Evolutionary conservation across 2,797 vertebrate genomes (phyloP).

Genomic region (Chromobotia macracanthus): DNA sequence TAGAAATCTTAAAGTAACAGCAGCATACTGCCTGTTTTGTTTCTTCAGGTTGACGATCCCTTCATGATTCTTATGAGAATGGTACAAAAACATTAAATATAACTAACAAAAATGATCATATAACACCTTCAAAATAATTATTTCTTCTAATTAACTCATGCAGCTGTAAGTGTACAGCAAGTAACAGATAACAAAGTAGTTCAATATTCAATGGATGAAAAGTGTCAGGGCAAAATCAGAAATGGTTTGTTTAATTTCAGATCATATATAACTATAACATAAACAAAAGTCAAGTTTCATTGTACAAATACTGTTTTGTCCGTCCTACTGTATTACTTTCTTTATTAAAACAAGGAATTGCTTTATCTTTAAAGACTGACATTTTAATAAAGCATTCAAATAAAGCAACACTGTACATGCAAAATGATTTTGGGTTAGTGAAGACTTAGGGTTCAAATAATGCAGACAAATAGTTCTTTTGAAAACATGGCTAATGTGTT

Average conservation of each 20-base stretch:
- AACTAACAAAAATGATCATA: too few relatives aligned
- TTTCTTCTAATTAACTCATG: too few relatives aligned
- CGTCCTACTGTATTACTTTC: background rate
- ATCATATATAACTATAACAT: too few relatives aligned
- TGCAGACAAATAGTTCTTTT: background rate
- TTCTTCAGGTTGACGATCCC: background rate
- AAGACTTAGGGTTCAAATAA: slow-evolving; percentile 12
- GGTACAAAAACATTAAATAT: background rate
- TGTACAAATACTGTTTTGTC: background rate
- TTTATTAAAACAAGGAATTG: background rate
- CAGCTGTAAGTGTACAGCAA: too few relatives aligned
- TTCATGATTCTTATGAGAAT: background rate
- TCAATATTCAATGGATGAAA: too few relatives aligned
- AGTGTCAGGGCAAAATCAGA: too few relatives aligned
- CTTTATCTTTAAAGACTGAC: background rate
- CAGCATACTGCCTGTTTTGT: too few relatives aligned
- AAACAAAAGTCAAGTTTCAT: background rate
- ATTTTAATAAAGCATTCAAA: background rate
- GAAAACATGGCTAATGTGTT: background rate
- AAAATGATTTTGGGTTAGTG: slow-evolving; percentile 11
- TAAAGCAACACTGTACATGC: background rate
- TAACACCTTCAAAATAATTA: too few relatives aligned
- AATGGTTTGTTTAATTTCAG: too few relatives aligned
- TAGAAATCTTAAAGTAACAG: background rate
- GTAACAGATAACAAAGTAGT: too few relatives aligned